Base-by-base conservation (phyloP, 2,888 invertebrate species). In the Plebejus anna region DNA sequence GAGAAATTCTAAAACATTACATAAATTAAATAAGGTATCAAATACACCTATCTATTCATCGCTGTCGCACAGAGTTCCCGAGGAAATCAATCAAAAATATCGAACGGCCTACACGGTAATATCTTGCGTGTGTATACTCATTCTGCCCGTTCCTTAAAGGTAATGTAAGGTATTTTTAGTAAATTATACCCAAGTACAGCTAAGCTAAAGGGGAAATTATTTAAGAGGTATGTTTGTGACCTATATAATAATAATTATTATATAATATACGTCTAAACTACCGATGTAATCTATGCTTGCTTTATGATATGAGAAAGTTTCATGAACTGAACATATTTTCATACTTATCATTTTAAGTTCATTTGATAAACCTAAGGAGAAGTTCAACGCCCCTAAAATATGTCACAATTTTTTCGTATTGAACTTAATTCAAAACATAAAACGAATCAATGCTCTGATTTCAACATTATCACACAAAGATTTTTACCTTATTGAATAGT, bases 381-480 rank as follows among this genome's bases (percentile, higher is more conserved):
- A 2, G 42, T 6, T 42, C 42, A 42, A 42, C 7, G 42, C 4
- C 42, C 42, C 4, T 7, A 42, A 42, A 42, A 1, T 42, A 32
- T 32, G 32, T 32, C 2, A 32, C 42, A 3, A 42, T 7, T 42
- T 1, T 42, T 42, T 32, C 32, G 42, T 5, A 2, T 2, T 1
- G 16, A 55, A 55, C 51, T 51, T 51, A 51, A 51, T 51, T 51
- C 51, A 13, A 59, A 59, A 76, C 28, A 57, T 51, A 76, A 75
- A 73, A 38, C 42, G 6, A 42, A 42, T n/a, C n/a, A n/a, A 11
- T 42, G 59, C 75, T 76, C 47, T 76, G 38, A 72, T 75, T 70
- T 47, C 72, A 78, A 75, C 55, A 77, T 77, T 66, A 70, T 70
- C 77, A 75, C 51, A 47, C 28, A 51, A 72, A 51, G 51, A 6